Evolutionary conservation across 1,140 invertebrate genomes (phyloP), one percentile per base, ranked within the genome.

Genomic region (Odontomachus brunneus): DNA sequence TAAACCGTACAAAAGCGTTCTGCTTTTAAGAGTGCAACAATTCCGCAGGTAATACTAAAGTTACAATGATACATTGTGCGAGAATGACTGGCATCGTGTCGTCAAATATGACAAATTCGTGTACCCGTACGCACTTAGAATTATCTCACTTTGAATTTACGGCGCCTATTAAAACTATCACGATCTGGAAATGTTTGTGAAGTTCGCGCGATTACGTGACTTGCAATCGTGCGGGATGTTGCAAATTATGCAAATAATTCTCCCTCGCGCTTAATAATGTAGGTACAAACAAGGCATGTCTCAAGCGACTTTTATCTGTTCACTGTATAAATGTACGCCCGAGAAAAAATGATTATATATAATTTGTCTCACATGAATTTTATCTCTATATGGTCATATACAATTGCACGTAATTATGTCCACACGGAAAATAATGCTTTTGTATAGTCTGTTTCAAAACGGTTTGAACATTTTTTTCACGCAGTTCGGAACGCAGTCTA

Each of bases 41-140:
- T n/a, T n/a, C n/a, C n/a, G n/a, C n/a, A n/a, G n/a, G 60, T 33
- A 60, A 44, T 59, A 53, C 11, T 48, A 59, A 75, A 29, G 17
- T 44, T 9, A 19, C 11, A 49, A 62, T 72, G 57, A 38, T 63
- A 29, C 33, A 51, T 76, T 76, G 38, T 75, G 15, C 26, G 26
- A 65, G 5, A n/a, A 14, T 75, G 14, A 75, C 7, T 75, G 38
- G 38, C 19, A 7, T 53, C 22, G 22, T 19, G n/a, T 19, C 9
- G n/a, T 51, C 51, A 51, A 51, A 75, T 65, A 12, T 22, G 12
- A 71, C 26, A 4, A n/a, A 22, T 11, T n/a, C 0, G 55, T n/a
- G n/a, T n/a, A n/a, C n/a, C n/a, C n/a, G n/a, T 19, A n/a, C n/a
- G 55, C 24, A 24, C 55, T 57, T 57, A 1, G 11, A 22, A 3